Evolutionary conservation across 1,140 invertebrate species (phyloP).

Genomic region (Drosophila lacteicornis): DNA sequence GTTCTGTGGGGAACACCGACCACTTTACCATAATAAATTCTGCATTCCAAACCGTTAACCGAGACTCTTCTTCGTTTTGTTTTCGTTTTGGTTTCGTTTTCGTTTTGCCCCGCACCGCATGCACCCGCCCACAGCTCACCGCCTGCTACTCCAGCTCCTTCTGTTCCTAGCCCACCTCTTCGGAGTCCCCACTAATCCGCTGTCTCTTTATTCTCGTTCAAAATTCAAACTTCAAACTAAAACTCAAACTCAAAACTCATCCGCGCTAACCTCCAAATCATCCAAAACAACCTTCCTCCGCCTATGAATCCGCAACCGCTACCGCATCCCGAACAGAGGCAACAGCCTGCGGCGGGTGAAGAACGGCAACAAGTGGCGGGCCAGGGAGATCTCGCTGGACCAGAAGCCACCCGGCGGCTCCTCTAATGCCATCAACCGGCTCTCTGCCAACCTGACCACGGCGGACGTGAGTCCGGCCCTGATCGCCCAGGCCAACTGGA

Average conservation of each 20-base stretch:
- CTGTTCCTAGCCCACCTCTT: conserved; percentile 17
- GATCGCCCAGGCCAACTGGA: conserved; percentile 99
- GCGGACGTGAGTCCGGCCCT: conserved; percentile 86
- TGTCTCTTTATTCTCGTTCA: conserved; percentile 61
- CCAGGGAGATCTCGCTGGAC: conserved; percentile 87
- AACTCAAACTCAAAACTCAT: conserved; percentile 63
- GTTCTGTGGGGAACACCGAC: conserved; percentile 6
- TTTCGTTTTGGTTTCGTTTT: conserved; percentile 48
- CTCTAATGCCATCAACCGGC: conserved; percentile 69
- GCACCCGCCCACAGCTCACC: conserved; percentile 49
- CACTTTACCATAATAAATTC: conserved; percentile 56
- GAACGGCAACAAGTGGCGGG: conserved; percentile 87
- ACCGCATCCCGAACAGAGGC: conserved; percentile 83
- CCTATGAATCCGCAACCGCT: conserved; percentile 23
- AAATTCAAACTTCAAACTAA: conserved; percentile 47
- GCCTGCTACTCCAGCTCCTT: conserved; percentile 30
- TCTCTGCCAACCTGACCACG: conserved; percentile 80
- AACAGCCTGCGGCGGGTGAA: conserved; percentile 87
- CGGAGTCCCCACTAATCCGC: conserved; percentile 57
- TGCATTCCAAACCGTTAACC: conserved; percentile 45
- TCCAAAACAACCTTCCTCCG: conserved; percentile 27
- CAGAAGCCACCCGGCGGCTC: conserved; percentile 62
- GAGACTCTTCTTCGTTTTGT: conserved; percentile 65
- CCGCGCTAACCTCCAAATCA: conserved; percentile 63
- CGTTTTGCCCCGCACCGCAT: conserved; percentile 34